Evolutionary conservation across 2,797 vertebrate genomes (phyloP).

Genomic region (Vultur gryphus): DNA sequence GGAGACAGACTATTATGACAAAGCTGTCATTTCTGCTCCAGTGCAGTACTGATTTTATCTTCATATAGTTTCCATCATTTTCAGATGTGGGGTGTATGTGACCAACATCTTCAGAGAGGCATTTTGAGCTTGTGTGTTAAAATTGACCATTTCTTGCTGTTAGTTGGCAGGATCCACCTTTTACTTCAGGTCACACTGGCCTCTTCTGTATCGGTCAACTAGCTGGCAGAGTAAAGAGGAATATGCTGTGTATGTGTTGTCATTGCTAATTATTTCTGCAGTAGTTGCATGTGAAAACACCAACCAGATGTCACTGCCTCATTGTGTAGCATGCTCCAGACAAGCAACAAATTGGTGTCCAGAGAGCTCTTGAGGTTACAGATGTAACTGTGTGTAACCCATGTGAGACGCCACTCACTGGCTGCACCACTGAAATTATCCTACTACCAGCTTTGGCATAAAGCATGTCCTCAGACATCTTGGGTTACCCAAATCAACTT

Average conservation of each 20-base stretch:
- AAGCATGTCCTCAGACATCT: neutral
- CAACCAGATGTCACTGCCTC: neutral
- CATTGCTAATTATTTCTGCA: neutral
- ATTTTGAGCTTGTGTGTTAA: neutral
- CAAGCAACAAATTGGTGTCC: neutral
- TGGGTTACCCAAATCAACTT: neutral
- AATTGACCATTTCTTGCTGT: neutral
- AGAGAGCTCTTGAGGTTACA: neutral
- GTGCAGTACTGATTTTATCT: neutral
- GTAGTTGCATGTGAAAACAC: neutral
- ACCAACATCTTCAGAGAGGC: neutral
- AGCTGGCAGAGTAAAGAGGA: neutral
- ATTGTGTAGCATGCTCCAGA: neutral
- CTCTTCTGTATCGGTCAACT: neutral
- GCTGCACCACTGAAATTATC: neutral
- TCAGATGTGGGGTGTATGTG: neutral
- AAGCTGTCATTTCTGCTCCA: neutral
- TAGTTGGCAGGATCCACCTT: neutral
- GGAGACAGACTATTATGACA: neutral
- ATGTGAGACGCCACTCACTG: neutral
- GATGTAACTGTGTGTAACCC: neutral
- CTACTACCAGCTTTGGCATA: neutral
- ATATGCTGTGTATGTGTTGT: neutral
- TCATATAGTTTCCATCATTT: neutral
- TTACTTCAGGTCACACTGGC: neutral